Evolutionary conservation across 1,140 invertebrate species (phyloP), one percentile per base, ranked within the genome.

Genomic region (Bombus sylvicola): DNA sequence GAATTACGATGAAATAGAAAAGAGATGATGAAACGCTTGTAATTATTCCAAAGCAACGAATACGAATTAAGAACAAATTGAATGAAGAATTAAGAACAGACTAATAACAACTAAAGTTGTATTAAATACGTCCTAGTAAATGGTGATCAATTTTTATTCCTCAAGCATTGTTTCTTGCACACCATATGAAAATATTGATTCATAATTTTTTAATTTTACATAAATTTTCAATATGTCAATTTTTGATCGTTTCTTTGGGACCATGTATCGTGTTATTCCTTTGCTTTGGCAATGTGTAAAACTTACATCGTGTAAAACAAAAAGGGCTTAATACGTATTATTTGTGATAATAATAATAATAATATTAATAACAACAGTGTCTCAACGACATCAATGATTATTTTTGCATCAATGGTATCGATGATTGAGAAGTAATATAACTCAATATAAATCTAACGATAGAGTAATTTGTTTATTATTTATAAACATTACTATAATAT

Each of bases 171-270:
- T 71, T 39, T 25, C 3, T 34, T 22, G 6, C 2, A n/a, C 10
- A 62, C 12, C 3, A 18, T 47, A 47, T 18, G 22, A 25, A 15
- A 37, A 57, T 53, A 15, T 75, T 25, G 8, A 25, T 53, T 13
- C 10, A 25, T 76, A 59, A 57, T 41, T 18, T 39, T 59, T 59
- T 13, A 37, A 28, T 57, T 68, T 68, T 9, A 68, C 34, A 25
- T 22, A 37, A 25, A 3, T 34, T 76, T 39, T 28, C 39, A 34
- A 34, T 31, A 18, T 25, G 0, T 57, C 28, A 39, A 66, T 66
- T 43, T 28, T 75, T 59, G 41, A 82, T 43, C 15, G 64, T 47
- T 64, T 47, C 28, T 31, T 72, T 74, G 81, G 81, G 81, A 82
- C 71, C 81, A 82, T 82, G 25, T 15, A 43, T 28, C 57, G 15